phyloP scores from a whole-genome alignment of 2,888 invertebrate species.

The Stenodera caucasica region DNA sequence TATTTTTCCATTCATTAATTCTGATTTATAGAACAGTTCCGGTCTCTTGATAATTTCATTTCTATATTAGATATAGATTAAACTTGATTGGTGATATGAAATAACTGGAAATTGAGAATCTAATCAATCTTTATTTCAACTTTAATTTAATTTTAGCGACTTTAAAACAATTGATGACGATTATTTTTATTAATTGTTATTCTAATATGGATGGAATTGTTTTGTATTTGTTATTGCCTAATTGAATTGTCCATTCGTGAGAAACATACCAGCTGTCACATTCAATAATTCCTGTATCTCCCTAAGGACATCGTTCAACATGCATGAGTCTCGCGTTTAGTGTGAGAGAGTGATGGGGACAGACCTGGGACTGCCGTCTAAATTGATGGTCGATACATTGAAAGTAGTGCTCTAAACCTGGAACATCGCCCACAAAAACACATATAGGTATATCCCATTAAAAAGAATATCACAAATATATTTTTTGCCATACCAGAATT shows the following conservation, averaged over 20 bases:
- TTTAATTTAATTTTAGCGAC: too few species aligned
- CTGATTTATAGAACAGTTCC: conserved; percentile 40
- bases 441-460: neutral
- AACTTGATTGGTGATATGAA: neutral
- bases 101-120: conserved; percentile 9
- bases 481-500: too few species aligned
- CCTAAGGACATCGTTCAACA: conserved; percentile 21
- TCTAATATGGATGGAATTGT: too few species aligned
- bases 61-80: neutral
- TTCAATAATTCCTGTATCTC: conserved; percentile 11
- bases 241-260: conserved; percentile 23
- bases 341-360: neutral
- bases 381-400: neutral
- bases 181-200: too few species aligned
- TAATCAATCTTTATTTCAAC: too few species aligned
- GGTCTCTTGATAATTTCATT: conserved; percentile 8
- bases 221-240: conserved; percentile 7
- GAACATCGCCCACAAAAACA: neutral
- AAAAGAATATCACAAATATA: too few species aligned
- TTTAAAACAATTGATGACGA: too few species aligned
- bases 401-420: neutral
- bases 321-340: conserved; percentile 11
- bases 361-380: neutral
- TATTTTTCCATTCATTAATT: conserved; percentile 49
- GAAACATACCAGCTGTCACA: conserved; percentile 18